These are phyloP conservation scores for Mandrillus leucophaeus DNA, from an alignment of 2,113 vertebrate genomes.

Conservation along the genomic window DNA sequence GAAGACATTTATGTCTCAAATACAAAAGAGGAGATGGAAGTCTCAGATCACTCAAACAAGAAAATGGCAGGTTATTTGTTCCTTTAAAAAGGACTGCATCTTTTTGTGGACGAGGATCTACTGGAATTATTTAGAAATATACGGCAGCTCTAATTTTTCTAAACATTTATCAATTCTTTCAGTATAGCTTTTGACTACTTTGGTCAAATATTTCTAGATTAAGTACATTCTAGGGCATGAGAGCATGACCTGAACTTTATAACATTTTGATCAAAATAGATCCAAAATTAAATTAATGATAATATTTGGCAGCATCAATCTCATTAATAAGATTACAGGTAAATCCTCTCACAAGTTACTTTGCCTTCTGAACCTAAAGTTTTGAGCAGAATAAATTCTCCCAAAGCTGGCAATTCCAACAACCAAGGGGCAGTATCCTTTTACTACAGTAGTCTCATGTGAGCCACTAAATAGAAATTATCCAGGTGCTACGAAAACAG, in stretches of 20 bases:
- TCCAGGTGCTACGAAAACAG: constrained; percentile 11
- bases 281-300: not conserved
- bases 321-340: not conserved
- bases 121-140: not conserved
- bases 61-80: not conserved
- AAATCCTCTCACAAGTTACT: not conserved
- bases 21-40: not conserved
- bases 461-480: not conserved
- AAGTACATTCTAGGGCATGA: not conserved
- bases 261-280: not conserved
- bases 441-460: not conserved
- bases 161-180: not conserved
- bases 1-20: not conserved
- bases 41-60: not conserved
- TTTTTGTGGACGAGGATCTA: not conserved
- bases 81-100: not conserved
- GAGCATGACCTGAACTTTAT: not conserved
- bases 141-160: not conserved
- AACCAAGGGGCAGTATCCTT: not conserved
- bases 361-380: not conserved
- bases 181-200: not conserved
- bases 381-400: not conserved
- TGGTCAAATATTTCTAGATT: not conserved
- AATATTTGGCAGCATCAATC: not conserved
- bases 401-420: not conserved